phyloP scores from a whole-genome alignment of 2,888 invertebrate genomes.

The Cyclophora punctaria region DNA sequence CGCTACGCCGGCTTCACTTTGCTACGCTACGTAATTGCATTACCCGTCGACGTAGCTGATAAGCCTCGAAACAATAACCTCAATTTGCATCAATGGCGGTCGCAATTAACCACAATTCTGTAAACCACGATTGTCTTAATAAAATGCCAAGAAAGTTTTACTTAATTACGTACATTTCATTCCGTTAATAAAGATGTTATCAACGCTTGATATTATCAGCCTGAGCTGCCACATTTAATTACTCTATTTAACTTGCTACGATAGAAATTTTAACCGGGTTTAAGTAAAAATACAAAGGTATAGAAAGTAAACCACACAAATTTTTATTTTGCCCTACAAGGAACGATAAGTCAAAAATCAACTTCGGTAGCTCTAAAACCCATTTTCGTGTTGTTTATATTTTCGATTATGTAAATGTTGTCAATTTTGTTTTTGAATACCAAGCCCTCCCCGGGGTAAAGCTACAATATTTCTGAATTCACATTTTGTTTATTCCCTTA shows the following conservation, averaged over 20 bases:
- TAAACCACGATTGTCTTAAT: conserved; percentile 4
- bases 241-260: no score
- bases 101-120: conserved; percentile 26
- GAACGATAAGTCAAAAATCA: no score
- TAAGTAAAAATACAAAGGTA: no score
- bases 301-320: no score
- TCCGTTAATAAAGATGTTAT: no score
- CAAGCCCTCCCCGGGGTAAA: conserved; percentile 3
- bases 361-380: not conserved
- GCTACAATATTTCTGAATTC: conserved; percentile 4
- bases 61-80: conserved; percentile 38
- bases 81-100: conserved; percentile 34
- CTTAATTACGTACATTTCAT: no score
- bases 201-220: no score
- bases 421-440: conserved; percentile 3
- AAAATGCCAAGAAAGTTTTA: no score
- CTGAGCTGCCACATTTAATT: no score
- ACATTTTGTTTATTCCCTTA: conserved; percentile 6
- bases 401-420: not conserved
- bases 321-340: no score
- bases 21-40: conserved; percentile 29
- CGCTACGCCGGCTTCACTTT: conserved; percentile 10
- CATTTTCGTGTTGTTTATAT: not conserved
- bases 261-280: no score
- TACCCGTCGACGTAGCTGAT: conserved; percentile 25